A percentile compares a stretch with the other conserved stretches of the same genome.
phyloP scores from a whole-genome alignment of 2,113 vertebrate genomes.

The Coturnix japonica region DNA sequence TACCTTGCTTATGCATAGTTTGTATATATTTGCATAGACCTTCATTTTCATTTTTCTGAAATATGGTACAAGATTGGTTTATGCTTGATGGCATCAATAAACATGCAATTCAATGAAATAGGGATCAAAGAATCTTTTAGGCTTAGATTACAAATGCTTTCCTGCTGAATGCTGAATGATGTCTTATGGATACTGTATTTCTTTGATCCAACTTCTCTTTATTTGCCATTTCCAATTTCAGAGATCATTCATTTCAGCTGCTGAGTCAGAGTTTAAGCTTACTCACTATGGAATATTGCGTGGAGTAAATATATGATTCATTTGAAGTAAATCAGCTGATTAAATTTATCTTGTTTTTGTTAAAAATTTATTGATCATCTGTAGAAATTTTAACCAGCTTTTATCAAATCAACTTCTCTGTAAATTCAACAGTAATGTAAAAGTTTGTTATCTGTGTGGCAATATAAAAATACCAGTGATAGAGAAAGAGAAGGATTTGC shows the following conservation, averaged over 20 bases:
- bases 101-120: neutral
- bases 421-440: neutral
- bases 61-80: neutral
- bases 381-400: neutral
- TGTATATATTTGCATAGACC: neutral
- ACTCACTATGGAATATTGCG: neutral
- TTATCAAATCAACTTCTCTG: neutral
- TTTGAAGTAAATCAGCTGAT: neutral
- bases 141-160: slow-evolving; percentile 6
- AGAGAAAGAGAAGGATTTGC: neutral
- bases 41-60: neutral
- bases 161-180: neutral
- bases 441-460: neutral
- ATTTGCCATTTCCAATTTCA: neutral
- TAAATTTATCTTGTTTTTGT: neutral
- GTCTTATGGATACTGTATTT: neutral
- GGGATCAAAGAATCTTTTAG: neutral
- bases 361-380: neutral
- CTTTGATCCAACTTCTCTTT: neutral
- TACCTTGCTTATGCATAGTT: neutral
- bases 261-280: neutral
- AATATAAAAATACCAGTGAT: neutral
- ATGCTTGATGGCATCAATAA: neutral
- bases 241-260: neutral
- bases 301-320: neutral